These are phyloP conservation scores for Mycogona germanica DNA, from an alignment of 2,888 invertebrate species.

Conservation along the genomic window DNA sequence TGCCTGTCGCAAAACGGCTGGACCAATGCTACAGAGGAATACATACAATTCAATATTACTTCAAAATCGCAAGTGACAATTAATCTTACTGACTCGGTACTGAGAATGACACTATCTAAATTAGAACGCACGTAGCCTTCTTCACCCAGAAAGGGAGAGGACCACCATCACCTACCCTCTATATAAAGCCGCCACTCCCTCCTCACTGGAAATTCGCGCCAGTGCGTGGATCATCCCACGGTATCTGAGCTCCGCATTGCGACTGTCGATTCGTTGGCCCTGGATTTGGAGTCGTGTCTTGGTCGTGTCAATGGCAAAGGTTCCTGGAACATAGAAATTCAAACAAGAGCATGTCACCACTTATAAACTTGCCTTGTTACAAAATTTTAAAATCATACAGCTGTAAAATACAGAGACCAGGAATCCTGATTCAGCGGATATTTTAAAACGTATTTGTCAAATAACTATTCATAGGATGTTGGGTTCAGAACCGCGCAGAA, in stretches of 20 bases:
- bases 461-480: no score
- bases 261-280: conserved; percentile 58
- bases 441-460: no score
- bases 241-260: conserved; percentile 42
- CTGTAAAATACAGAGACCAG: no score
- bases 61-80: no score
- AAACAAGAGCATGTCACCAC: no score
- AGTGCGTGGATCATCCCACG: conserved; percentile 88
- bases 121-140: no score
- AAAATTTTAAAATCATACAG: no score
- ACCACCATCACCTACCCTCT: conserved; percentile 50
- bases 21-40: conserved; percentile 58
- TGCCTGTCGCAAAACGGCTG: conserved; percentile 82
- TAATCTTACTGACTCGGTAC: neutral
- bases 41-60: conserved; percentile 6
- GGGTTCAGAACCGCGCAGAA: no score
- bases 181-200: conserved; percentile 74
- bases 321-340: conserved; percentile 52
- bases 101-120: neutral
- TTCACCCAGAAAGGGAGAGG: neutral
- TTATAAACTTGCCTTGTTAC: no score
- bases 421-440: no score
- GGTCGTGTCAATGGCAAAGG: conserved; percentile 92
- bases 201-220: conserved; percentile 68
- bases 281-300: conserved; percentile 91